Percentiles rank a stretch among this genome's conserved stretches.
phyloP scores from a whole-genome alignment of 2,888 invertebrate species.

The Amblyteles armatorius region DNA sequence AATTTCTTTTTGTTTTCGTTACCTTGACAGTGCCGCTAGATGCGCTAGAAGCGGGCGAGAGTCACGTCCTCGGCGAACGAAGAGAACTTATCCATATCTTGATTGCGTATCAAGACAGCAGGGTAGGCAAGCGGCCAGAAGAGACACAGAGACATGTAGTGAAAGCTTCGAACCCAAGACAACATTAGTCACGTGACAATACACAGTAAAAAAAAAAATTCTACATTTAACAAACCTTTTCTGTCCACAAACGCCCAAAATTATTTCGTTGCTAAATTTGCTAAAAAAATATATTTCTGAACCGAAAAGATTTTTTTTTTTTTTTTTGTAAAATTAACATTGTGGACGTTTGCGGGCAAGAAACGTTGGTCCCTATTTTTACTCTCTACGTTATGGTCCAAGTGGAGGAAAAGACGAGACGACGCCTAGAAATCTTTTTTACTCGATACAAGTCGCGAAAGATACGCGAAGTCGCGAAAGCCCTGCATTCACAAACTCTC shows the following conservation, averaged over 20 bases:
- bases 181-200: conserved; percentile 2
- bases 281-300: too few species aligned
- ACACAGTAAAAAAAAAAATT: too few species aligned
- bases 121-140: conserved; percentile 59
- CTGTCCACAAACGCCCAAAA: too few species aligned
- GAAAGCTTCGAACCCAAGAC: conserved; percentile 61
- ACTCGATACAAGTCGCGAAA: not conserved
- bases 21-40: conserved; percentile 85
- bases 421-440: not conserved
- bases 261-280: too few species aligned
- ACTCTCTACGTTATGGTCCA: not conserved
- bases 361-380: too few species aligned
- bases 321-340: too few species aligned
- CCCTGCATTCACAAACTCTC: conserved; percentile 2
- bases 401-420: too few species aligned
- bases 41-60: conserved; percentile 84
- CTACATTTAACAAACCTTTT: too few species aligned
- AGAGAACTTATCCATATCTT: conserved; percentile 84
- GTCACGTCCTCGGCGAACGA: conserved; percentile 84
- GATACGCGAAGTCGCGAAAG: not conserved
- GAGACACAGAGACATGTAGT: conserved; percentile 72
- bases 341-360: too few species aligned
- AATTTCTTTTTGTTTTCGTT: conserved; percentile 62
- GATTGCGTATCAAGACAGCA: conserved; percentile 64
- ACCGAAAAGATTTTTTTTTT: too few species aligned